phyloP scores from a whole-genome alignment of 2,113 vertebrate genomes.

The Heterochromis multidens region DNA sequence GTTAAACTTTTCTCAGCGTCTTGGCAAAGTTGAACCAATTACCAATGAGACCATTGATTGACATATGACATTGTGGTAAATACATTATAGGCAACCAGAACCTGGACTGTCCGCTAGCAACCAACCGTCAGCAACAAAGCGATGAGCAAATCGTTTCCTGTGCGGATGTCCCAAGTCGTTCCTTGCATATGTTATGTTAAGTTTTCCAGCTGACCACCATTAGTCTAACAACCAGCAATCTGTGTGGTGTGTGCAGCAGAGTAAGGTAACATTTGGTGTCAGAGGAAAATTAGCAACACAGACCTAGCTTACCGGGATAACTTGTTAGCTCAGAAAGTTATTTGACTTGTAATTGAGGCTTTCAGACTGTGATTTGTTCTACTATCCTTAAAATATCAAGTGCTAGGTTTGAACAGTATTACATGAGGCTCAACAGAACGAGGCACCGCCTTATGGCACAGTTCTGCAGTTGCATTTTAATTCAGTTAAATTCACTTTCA shows the following conservation, averaged over 20 bases:
- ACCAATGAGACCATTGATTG: not conserved
- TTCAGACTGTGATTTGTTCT: too few relatives aligned
- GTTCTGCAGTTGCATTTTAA: not conserved
- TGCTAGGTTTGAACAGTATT: too few relatives aligned
- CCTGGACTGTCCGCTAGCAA: not conserved
- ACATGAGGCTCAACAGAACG: not conserved
- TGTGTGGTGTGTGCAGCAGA: too few relatives aligned
- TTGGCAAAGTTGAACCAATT: not conserved
- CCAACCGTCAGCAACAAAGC: not conserved
- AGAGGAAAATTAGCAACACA: too few relatives aligned
- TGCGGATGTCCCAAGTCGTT: not conserved
- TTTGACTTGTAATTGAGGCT: too few relatives aligned
- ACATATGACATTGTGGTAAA: not conserved
- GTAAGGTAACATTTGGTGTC: too few relatives aligned
- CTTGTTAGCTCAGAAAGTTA: too few relatives aligned
- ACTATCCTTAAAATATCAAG: too few relatives aligned
- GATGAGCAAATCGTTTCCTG: not conserved
- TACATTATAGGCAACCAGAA: not conserved
- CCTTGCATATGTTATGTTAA: too few relatives aligned
- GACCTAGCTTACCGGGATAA: too few relatives aligned
- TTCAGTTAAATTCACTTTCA: not conserved
- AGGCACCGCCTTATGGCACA: not conserved
- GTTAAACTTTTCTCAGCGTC: not conserved
- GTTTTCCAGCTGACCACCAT: too few relatives aligned
- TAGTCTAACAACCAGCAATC: too few relatives aligned